These are phyloP conservation scores for Valencia hispanica DNA, from an alignment of 2,797 vertebrate genomes.

Conservation along the genomic window DNA sequence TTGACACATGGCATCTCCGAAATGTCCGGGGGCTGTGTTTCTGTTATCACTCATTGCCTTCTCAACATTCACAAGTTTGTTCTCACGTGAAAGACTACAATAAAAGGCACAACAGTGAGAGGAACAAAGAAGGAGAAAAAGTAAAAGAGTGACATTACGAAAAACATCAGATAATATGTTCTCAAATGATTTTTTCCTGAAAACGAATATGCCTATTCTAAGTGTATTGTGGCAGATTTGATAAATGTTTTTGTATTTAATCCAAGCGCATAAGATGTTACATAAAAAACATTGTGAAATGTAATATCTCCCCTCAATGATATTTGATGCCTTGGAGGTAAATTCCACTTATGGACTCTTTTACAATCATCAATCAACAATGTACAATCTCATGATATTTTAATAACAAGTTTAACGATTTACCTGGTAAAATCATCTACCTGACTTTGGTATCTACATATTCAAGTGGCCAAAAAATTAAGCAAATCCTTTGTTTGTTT, in stretches of 20 bases:
- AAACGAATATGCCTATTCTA: slow-evolving; percentile 4
- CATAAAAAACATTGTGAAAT: slow-evolving; percentile 28
- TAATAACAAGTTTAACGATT: slow-evolving; percentile 14
- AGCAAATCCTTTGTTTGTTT: background rate
- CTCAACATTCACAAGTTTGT: slow-evolving; percentile 14
- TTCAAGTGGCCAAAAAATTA: background rate
- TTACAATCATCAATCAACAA: slow-evolving; percentile 34
- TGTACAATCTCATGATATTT: slow-evolving; percentile 14
- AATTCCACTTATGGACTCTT: slow-evolving; percentile 31
- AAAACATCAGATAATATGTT: slow-evolving; percentile 21
- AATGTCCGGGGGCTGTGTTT: slow-evolving; percentile 24
- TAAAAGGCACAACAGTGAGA: background rate
- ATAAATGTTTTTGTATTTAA: slow-evolving; percentile 18
- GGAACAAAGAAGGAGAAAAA: background rate
- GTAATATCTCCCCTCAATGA: slow-evolving; percentile 7
- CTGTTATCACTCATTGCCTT: slow-evolving; percentile 34
- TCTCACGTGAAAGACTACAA: slow-evolving; percentile 14
- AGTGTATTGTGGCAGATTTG: slow-evolving; percentile 2
- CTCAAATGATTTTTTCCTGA: slow-evolving; percentile 15
- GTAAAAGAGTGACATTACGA: background rate
- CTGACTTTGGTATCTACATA: background rate
- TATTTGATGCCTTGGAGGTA: slow-evolving; percentile 35
- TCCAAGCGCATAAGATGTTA: slow-evolving; percentile 8
- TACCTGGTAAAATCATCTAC: slow-evolving; percentile 10
- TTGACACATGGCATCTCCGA: slow-evolving; percentile 25